Evolutionary conservation across 2,113 vertebrate species (phyloP), one percentile per base, ranked within the genome.

Genomic region (Hirundichthys speculiger): DNA sequence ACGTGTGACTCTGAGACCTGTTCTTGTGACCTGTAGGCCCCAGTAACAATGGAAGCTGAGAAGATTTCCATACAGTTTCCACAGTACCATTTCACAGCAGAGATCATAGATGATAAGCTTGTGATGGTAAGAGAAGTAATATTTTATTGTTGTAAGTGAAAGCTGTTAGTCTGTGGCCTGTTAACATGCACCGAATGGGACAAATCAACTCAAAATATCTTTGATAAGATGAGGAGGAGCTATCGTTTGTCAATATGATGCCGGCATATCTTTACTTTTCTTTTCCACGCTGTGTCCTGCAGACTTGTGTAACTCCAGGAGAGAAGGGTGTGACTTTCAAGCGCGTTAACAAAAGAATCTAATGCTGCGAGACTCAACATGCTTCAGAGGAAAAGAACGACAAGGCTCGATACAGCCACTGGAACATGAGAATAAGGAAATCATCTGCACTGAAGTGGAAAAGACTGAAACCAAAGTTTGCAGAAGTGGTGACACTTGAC

Each of bases 41-140:
- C 67, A 0, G 93, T 95, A 66, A 80, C 81, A 51, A 71, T 94
- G 83, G 93, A 96, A 43, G 89, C 47, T 0, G 91, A 78, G 8
- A 95, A 93, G 76, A n/a, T 96, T 20, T 73, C 87, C 2, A 80
- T 89, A 2, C 80, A 86, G 0, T 96, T 96, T 61, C 94, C 95
- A 41, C 91, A 94, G 73, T 98, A 95, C 53, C 82, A 2, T 41
- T 92, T 95, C 40, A 94, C 93, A 49, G 86, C 91, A 14, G 94
- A 96, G 89, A 86, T 96, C 1, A 21, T 15, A 21, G 91, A 88
- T 1, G 93, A 86, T 38, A 96, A 95, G 49, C 88, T 98, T 2
- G 77, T 96, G 0, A 94, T 96, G 93, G 96, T 96, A 64, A 94
- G 93, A 67, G 19, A 61, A 43, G 30, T 10, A 7, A 9, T 7